Percentiles rank a stretch among this genome's conserved stretches.
Evolutionary conservation across 1,140 invertebrate genomes (phyloP).

Genomic region (Copidosoma floridanum): DNA sequence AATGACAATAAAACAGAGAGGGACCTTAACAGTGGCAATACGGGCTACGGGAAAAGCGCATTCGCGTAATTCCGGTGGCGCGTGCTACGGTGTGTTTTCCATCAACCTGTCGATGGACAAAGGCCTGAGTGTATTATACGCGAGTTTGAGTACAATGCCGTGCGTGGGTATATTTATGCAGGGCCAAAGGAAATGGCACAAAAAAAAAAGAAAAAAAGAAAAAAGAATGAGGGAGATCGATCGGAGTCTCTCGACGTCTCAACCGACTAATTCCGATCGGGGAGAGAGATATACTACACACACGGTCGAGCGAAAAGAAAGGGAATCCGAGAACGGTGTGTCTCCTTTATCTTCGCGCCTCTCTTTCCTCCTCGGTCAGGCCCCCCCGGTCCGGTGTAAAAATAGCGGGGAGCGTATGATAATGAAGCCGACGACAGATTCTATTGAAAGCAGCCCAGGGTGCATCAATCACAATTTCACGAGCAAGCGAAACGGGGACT

Average conservation of each 20-base stretch:
- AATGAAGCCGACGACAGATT: conserved; percentile 19
- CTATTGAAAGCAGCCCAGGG: too few relatives aligned
- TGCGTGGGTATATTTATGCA: too few relatives aligned
- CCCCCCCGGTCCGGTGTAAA: neutral
- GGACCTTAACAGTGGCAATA: neutral
- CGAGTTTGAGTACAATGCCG: too few relatives aligned
- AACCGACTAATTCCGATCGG: conserved; percentile 22
- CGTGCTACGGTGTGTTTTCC: neutral
- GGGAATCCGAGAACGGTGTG: neutral
- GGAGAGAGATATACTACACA: neutral
- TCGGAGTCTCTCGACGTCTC: too few relatives aligned
- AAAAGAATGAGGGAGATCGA: too few relatives aligned
- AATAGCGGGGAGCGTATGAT: neutral
- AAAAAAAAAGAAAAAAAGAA: too few relatives aligned
- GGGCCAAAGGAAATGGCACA: too few relatives aligned
- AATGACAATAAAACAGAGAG: neutral
- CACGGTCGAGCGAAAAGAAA: neutral
- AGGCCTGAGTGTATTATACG: neutral
- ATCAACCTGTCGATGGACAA: conserved; percentile 1
- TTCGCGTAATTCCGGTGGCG: neutral
- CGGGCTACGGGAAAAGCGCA: conserved; percentile 11
- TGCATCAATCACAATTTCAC: conserved; percentile 13
- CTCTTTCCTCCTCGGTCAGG: too few relatives aligned
- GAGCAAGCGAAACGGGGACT: neutral
- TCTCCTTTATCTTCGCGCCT: neutral